Conservation (phyloP, 2,113 vertebrate genomes). For the Tinamus guttatus region DNA sequence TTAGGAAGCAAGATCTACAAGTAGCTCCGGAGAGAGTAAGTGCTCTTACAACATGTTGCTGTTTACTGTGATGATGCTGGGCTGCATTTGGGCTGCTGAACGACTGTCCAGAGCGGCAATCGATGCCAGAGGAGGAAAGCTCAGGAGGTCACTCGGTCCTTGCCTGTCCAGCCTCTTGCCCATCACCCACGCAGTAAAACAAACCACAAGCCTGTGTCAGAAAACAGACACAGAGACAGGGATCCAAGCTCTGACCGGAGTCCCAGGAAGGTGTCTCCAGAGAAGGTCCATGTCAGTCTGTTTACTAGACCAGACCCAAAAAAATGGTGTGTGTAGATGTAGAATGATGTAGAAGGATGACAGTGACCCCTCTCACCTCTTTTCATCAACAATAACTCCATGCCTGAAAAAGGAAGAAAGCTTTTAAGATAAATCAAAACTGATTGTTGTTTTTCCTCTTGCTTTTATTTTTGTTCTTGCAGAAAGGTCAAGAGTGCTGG, state of each 20-base stretch:
- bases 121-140: not conserved
- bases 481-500: conserved; percentile 46
- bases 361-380: not conserved
- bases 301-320: not conserved
- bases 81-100: not conserved
- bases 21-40: not conserved
- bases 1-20: not conserved
- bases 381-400: not conserved
- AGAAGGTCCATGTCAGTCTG: not conserved
- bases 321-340: not conserved
- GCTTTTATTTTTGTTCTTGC: conserved; percentile 38
- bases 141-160: not conserved
- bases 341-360: not conserved
- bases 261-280: not conserved
- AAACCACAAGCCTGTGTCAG: not conserved
- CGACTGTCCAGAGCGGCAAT: not conserved
- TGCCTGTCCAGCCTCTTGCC: not conserved
- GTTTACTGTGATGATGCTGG: not conserved
- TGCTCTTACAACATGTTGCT: not conserved
- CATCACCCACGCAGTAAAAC: not conserved
- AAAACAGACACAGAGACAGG: not conserved
- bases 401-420: not conserved
- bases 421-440: conserved; percentile 35
- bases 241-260: not conserved
- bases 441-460: not conserved